Evolutionary conservation across 1,140 invertebrate genomes (phyloP).

Genomic region (Neuroterus valhalla): DNA sequence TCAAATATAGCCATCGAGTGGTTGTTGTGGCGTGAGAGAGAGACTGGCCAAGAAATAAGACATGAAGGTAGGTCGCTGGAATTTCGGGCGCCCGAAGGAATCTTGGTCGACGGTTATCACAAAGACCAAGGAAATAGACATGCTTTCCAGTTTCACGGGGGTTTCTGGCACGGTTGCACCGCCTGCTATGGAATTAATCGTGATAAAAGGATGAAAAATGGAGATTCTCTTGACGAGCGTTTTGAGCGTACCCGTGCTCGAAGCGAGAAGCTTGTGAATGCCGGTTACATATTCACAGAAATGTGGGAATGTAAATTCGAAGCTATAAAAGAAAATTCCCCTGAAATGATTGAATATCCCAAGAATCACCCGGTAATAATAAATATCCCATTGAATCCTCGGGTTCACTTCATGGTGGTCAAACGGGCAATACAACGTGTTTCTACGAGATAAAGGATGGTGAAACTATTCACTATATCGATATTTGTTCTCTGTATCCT

Average conservation of each 20-base stretch:
- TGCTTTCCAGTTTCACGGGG: too few species aligned
- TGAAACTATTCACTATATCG: too few species aligned
- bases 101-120: conserved; percentile 32
- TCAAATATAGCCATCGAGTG: conserved; percentile 31
- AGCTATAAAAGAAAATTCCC: too few species aligned
- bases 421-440: conserved; percentile 58
- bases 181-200: conserved; percentile 35
- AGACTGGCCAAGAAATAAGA: conserved; percentile 35
- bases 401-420: conserved; percentile 62
- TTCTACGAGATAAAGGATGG: too few species aligned
- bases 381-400: too few species aligned
- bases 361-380: too few species aligned
- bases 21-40: conserved; percentile 30
- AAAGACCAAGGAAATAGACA: neutral
- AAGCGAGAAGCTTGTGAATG: neutral
- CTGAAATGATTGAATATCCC: too few species aligned
- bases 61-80: conserved; percentile 30
- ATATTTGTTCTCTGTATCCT: too few species aligned
- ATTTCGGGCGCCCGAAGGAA: neutral
- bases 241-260: too few species aligned
- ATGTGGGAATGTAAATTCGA: too few species aligned
- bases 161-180: conserved; percentile 39
- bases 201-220: neutral
- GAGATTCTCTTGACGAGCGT: too few species aligned
- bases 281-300: too few species aligned